Evolutionary conservation across 1,140 invertebrate genomes (phyloP), one percentile per base, ranked within the genome.

Genomic region (Leptopilina boulardi): DNA sequence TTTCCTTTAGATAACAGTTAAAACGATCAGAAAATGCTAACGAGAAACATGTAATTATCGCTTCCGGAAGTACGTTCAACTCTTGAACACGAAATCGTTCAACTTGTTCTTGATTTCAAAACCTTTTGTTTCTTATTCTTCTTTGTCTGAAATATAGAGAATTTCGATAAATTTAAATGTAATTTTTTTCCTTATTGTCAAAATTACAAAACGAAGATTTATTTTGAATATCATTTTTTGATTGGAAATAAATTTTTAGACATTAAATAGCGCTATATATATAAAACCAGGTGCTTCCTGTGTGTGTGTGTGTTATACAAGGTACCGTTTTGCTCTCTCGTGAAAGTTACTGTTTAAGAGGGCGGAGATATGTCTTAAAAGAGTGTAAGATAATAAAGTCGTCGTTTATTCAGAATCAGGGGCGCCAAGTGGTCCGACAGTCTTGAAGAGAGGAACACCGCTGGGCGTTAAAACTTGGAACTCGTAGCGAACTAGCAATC

Each of bases 301-400:
- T 19, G 21, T 59, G n/a, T n/a, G n/a, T n/a, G n/a, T n/a, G n/a
- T n/a, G n/a, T n/a, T n/a, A n/a, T 51, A 51, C 47, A 51, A 66
- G 59, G 59, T 66, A 66, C 23, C 59, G 44, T 81, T 77, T 59
- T 80, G 76, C 13, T 78, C 13, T 78, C 21, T 59, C 70, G 70
- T 72, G 74, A 71, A 70, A 77, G 66, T 66, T 74, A 80, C 76
- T n/a, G n/a, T 66, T 11, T 30, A 79, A 80, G 74, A 79, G 59
- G 59, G 59, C 59, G 59, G 23, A 30, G 23, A 30, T 66, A 66
- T 15, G 77, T 83, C 72, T 74, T 78, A 73, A 71, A 81, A 81
- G 77, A 78, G 81, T 66, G 78, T 73, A 80, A 77, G 76, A 79
- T 76, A 79, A 86, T 86, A 81, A 85, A 86, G 82, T 84, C 77